Evolutionary conservation across 2,113 vertebrate species (phyloP).

Genomic region (Oceanites oceanicus): DNA sequence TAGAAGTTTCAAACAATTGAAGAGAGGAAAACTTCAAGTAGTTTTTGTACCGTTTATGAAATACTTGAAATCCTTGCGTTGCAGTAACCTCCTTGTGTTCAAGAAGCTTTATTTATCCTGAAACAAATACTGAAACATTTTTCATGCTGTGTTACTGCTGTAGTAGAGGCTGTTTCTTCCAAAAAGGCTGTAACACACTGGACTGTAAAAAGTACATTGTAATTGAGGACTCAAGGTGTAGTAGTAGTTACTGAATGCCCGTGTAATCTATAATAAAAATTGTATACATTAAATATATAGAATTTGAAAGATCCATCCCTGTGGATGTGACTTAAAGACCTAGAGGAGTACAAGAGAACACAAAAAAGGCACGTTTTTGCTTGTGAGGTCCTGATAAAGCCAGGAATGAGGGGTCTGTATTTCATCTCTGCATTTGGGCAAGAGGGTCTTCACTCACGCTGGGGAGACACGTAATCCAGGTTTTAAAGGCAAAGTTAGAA

Average conservation of each 20-base stretch:
- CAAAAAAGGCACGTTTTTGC: not conserved
- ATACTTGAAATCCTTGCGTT: not conserved
- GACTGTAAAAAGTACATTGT: not conserved
- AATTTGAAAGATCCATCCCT: not conserved
- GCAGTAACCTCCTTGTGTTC: not conserved
- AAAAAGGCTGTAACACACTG: not conserved
- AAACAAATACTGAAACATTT: not conserved
- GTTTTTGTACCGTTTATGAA: not conserved
- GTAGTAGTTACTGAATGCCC: not conserved
- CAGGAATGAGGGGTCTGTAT: not conserved
- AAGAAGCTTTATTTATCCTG: not conserved
- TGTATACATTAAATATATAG: not conserved
- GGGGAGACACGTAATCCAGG: not conserved
- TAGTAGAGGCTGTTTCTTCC: not conserved
- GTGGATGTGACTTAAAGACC: not conserved
- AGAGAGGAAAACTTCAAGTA: not conserved
- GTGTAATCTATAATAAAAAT: not conserved
- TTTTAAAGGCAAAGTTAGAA: not conserved
- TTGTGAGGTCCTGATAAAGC: not conserved
- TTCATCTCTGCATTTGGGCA: not conserved
- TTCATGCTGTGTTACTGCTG: not conserved
- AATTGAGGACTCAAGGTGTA: not conserved
- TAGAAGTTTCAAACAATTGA: not conserved
- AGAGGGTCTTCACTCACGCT: rapidly evolving
- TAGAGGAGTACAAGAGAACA: not conserved